phyloP scores from a whole-genome alignment of 2,888 invertebrate species.

The Laspeyria flexula region DNA sequence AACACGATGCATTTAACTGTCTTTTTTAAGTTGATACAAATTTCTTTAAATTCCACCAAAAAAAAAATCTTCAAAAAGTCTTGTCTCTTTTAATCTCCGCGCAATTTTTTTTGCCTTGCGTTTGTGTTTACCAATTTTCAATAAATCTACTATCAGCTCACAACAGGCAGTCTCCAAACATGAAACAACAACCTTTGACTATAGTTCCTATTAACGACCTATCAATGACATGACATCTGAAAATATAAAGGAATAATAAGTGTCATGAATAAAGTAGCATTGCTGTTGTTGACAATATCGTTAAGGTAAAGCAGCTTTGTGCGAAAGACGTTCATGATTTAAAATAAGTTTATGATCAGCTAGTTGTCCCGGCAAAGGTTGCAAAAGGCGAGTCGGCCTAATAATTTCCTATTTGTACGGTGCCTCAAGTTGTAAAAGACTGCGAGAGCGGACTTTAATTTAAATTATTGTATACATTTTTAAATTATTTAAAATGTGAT shows the following conservation, averaged over 20 bases:
- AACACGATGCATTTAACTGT: too few species aligned
- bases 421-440: slow-evolving; percentile 37
- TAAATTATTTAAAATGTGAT: background rate
- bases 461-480: background rate
- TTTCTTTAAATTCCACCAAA: too few species aligned
- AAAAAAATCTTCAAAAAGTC: too few species aligned
- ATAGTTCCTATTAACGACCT: background rate
- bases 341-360: slow-evolving; percentile 69
- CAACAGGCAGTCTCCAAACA: background rate
- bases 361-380: slow-evolving; percentile 63
- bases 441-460: slow-evolving; percentile 10
- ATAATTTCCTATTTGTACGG: slow-evolving; percentile 70
- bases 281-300: slow-evolving; percentile 54
- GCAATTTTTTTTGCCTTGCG: too few species aligned
- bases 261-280: background rate
- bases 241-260: slow-evolving; percentile 1
- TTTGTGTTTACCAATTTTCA: too few species aligned
- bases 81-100: too few species aligned
- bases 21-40: too few species aligned
- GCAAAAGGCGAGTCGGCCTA: slow-evolving; percentile 68
- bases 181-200: background rate
- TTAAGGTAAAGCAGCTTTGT: slow-evolving; percentile 57
- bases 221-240: background rate
- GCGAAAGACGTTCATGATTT: slow-evolving; percentile 73
- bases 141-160: too few species aligned